phyloP scores from a whole-genome alignment of 2,888 invertebrate genomes.

The Phyllotreta striolata region DNA sequence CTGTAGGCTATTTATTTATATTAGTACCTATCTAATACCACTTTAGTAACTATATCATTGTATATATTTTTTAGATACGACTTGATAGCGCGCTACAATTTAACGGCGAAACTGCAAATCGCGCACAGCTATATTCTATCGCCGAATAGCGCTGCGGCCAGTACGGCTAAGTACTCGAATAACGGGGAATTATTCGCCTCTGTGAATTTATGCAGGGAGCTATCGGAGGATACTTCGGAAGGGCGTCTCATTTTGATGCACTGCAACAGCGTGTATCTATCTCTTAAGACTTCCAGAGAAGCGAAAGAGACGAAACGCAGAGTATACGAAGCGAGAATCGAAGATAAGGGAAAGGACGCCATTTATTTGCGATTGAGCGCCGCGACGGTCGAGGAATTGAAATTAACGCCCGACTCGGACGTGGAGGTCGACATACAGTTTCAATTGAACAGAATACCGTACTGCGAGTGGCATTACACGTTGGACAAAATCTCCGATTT shows the following conservation, averaged over 20 bases:
- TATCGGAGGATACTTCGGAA: slow-evolving; percentile 84
- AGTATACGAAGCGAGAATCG: slow-evolving; percentile 78
- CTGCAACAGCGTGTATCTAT: slow-evolving; percentile 71
- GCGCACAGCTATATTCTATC: slow-evolving; percentile 75
- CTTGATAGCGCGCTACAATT: slow-evolving; percentile 75
- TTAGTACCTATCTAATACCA: too few species aligned
- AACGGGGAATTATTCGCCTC: slow-evolving; percentile 80
- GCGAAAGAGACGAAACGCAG: slow-evolving; percentile 54
- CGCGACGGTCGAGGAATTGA: slow-evolving; percentile 49
- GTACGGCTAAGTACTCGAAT: slow-evolving; percentile 78
- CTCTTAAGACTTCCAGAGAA: slow-evolving; percentile 42
- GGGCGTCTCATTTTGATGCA: slow-evolving; percentile 81
- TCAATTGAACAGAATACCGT: slow-evolving; percentile 79
- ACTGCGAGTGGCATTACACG: slow-evolving; percentile 86
- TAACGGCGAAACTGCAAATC: slow-evolving; percentile 70
- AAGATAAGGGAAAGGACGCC: slow-evolving; percentile 79
- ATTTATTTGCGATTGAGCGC: slow-evolving; percentile 70
- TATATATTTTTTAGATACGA: slow-evolving; percentile 53
- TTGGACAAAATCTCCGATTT: slow-evolving; percentile 78
- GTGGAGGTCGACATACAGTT: slow-evolving; percentile 79
- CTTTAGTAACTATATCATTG: too few species aligned
- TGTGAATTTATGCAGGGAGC: slow-evolving; percentile 74
- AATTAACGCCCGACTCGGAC: slow-evolving; percentile 65
- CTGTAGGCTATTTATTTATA: too few species aligned
- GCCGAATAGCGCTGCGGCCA: slow-evolving; percentile 72